These are phyloP conservation scores for Macroteleia sp. DNA, from an alignment of 2,888 invertebrate genomes.

Conservation along the genomic window DNA sequence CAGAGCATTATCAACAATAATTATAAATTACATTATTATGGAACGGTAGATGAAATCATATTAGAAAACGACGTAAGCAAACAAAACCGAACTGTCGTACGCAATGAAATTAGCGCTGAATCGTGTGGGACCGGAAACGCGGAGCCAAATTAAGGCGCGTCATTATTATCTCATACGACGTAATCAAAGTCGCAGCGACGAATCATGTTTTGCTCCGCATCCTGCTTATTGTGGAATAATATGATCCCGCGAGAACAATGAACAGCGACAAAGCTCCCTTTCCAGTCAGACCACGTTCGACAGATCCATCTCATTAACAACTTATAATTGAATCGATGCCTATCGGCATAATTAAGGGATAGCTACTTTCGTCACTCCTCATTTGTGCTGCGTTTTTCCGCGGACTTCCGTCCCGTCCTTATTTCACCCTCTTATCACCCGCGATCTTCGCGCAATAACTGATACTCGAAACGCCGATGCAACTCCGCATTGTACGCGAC, in stretches of 20 bases:
- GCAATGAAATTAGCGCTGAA: conserved; percentile 42
- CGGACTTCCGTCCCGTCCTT: conserved; percentile 21
- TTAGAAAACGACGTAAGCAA: no score
- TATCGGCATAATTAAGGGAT: conserved; percentile 52
- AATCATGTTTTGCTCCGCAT: conserved; percentile 58
- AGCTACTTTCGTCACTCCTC: background rate
- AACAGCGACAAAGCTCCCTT: conserved; percentile 52
- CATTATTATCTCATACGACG: conserved; percentile 49
- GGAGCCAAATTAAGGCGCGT: conserved; percentile 46
- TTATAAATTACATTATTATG: no score
- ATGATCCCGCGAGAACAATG: conserved; percentile 78
- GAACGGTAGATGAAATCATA: no score
- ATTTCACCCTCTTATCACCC: conserved; percentile 38
- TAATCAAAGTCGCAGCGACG: conserved; percentile 55
- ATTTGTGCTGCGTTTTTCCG: conserved; percentile 21
- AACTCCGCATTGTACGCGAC: conserved; percentile 70
- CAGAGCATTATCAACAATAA: no score
- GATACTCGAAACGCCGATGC: conserved; percentile 64
- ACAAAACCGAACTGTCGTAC: no score
- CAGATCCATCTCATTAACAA: conserved; percentile 82
- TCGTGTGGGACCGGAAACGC: conserved; percentile 31
- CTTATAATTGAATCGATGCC: conserved; percentile 77
- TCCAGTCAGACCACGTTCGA: conserved; percentile 62
- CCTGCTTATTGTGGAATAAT: conserved; percentile 76
- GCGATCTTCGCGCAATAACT: conserved; percentile 53